phyloP scores from a whole-genome alignment of 2,113 vertebrate genomes.

The Calyptommatus sinebrachiatus region DNA sequence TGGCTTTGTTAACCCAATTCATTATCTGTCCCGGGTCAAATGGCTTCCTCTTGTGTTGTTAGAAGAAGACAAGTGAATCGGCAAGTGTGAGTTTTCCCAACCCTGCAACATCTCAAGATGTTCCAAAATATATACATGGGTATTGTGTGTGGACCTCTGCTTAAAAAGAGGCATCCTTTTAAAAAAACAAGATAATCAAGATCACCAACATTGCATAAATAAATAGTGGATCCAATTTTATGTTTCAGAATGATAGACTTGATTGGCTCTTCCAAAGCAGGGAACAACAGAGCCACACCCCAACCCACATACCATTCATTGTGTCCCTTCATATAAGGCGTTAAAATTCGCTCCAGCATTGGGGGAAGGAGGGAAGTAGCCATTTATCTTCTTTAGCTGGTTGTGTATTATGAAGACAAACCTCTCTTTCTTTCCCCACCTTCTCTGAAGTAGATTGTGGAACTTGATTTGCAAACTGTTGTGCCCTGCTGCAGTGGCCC shows the following conservation, averaged over 20 bases:
- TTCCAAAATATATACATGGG: background rate
- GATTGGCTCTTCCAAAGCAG: background rate
- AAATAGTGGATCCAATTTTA: background rate
- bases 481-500: slow-evolving; percentile 96
- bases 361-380: background rate
- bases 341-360: background rate
- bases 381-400: background rate
- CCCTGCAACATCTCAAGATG: background rate
- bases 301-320: background rate
- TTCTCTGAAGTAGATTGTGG: slow-evolving; percentile 73
- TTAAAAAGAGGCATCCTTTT: background rate
- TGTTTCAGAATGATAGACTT: background rate
- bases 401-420: background rate
- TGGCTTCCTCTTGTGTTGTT: background rate
- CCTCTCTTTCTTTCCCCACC: background rate
- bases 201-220: background rate
- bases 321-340: background rate
- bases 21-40: background rate
- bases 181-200: background rate
- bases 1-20: background rate
- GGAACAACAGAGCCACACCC: background rate
- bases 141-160: background rate
- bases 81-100: background rate
- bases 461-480: slow-evolving; percentile 85
- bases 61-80: background rate